Evolutionary conservation across 1,140 invertebrate genomes (phyloP).

Genomic region (Lepidostoma basale): DNA sequence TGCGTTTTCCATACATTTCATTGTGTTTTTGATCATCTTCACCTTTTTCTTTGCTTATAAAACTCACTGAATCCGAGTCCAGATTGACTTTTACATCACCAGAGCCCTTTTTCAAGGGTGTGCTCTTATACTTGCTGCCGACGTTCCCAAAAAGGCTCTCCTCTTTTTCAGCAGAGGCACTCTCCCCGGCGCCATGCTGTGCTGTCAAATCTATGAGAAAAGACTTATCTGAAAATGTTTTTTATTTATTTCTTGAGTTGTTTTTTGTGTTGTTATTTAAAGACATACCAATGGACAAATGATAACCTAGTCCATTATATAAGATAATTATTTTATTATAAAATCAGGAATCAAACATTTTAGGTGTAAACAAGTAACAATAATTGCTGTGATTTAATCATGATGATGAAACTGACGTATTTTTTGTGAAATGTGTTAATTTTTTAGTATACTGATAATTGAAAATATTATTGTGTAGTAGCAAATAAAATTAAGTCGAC

Average conservation of each 20-base stretch:
- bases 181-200: neutral
- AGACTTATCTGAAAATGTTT: conserved; percentile 41
- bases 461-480: neutral
- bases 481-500: neutral
- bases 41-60: conserved; percentile 36
- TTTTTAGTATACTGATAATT: neutral
- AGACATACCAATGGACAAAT: too few species aligned
- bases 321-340: too few species aligned
- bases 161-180: neutral
- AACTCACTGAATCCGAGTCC: conserved; percentile 18
- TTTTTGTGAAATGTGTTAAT: neutral
- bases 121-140: conserved; percentile 2
- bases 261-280: too few species aligned
- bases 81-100: conserved; percentile 19
- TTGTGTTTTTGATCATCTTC: neutral
- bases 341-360: too few species aligned
- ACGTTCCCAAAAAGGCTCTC: conserved; percentile 33
- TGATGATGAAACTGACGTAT: neutral
- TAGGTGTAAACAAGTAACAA: neutral
- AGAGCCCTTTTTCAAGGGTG: conserved; percentile 14
- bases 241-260: neutral
- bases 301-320: too few species aligned
- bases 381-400: neutral
- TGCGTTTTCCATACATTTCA: conserved; percentile 28
- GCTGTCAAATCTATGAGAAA: conserved; percentile 40